Conservation (phyloP, 2,113 vertebrate species). For the Tauraco erythrolophus region DNA sequence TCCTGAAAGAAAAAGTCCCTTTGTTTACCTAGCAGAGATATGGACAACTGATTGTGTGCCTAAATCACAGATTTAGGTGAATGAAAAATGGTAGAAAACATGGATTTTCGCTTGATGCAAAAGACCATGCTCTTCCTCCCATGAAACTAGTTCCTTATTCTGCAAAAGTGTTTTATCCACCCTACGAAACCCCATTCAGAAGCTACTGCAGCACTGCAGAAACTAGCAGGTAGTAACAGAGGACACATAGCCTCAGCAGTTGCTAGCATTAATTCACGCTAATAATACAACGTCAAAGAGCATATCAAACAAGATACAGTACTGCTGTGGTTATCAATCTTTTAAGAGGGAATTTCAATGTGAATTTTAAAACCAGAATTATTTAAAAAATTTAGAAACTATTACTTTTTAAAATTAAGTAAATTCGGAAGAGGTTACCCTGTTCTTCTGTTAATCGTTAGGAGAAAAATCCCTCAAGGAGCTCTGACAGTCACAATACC, state of each 20-base stretch:
- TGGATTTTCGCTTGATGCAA: background rate
- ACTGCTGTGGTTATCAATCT: slow-evolving; percentile 54
- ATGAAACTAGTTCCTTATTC: slow-evolving; percentile 20
- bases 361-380: slow-evolving; percentile 51
- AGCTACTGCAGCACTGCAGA: slow-evolving; percentile 4
- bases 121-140: background rate
- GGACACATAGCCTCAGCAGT: slow-evolving; percentile 17
- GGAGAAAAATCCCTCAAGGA: background rate
- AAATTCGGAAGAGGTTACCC: slow-evolving; percentile 25
- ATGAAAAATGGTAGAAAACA: background rate
- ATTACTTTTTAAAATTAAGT: slow-evolving; percentile 50
- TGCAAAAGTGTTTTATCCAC: background rate
- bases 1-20: background rate
- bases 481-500: background rate
- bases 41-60: background rate
- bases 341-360: slow-evolving; percentile 62
- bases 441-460: background rate
- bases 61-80: background rate
- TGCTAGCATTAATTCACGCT: slow-evolving; percentile 63
- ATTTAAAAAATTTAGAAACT: slow-evolving; percentile 67
- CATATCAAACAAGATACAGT: slow-evolving; percentile 56
- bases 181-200: background rate
- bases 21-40: background rate
- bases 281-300: slow-evolving; percentile 70
- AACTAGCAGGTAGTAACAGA: slow-evolving; percentile 52